Percentiles rank a stretch among this genome's conserved stretches.
Conservation (phyloP, 2,113 vertebrate genomes). For the Oryzias melastigma region DNA sequence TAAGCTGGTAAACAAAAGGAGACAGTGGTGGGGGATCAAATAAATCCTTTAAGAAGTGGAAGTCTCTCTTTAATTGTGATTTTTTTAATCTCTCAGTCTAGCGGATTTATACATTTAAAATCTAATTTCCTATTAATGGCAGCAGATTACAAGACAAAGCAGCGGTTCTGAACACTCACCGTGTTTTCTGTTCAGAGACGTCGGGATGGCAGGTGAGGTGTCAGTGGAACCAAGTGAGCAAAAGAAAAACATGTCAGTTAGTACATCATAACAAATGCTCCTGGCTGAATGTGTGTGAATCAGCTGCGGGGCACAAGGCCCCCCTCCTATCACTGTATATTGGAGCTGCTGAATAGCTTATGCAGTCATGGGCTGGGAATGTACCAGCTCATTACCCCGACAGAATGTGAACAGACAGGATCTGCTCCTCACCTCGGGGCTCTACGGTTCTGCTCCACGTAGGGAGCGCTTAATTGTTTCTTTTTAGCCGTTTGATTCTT, state of each 20-base stretch:
- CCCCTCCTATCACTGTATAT: constrained; percentile 55
- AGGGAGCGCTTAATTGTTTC: constrained; percentile 30
- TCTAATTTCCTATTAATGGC: constrained; percentile 68
- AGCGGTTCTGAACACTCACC: constrained; percentile 79
- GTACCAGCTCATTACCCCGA: constrained; percentile 71
- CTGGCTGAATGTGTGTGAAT: constrained; percentile 55
- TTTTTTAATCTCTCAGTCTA: constrained; percentile 73
- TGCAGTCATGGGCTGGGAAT: constrained; percentile 68
- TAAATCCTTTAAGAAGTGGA: constrained; percentile 70
- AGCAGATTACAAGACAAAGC: constrained; percentile 53
- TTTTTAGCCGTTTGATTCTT: constrained; percentile 21
- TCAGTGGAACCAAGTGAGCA: constrained; percentile 58
- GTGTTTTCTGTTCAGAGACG: constrained; percentile 80
- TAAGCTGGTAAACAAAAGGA: constrained; percentile 49
- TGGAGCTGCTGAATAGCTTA: constrained; percentile 65
- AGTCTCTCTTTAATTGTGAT: constrained; percentile 76
- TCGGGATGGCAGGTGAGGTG: constrained; percentile 31
- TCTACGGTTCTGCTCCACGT: constrained; percentile 34
- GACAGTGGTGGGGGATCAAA: constrained; percentile 61
- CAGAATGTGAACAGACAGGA: constrained; percentile 72
- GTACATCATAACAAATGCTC: constrained; percentile 61
- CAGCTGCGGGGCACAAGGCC: constrained; percentile 59
- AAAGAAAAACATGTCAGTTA: constrained; percentile 65
- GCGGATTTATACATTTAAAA: constrained; percentile 69
- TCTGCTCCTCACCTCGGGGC: constrained; percentile 57